Evolutionary conservation across 1,140 invertebrate species (phyloP).

Genomic region (Dendroctonus ponderosae): DNA sequence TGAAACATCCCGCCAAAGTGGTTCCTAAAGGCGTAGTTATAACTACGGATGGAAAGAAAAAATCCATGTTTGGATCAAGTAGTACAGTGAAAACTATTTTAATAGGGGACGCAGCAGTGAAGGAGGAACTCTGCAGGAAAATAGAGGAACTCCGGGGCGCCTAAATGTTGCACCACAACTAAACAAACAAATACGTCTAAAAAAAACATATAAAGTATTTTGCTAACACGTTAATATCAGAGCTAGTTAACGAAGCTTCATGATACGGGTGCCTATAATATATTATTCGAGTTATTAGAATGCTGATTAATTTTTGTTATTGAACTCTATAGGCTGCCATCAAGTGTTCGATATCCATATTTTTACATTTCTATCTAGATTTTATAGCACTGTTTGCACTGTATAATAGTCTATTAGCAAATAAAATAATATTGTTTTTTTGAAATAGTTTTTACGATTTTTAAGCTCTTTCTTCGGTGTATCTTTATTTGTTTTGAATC

Average conservation of each 20-base stretch:
- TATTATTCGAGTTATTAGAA: not conserved
- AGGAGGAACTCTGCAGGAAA: slow-evolving; percentile 41
- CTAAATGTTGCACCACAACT: not conserved
- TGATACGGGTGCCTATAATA: not conserved
- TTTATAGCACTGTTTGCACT: too few relatives aligned
- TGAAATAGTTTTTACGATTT: too few relatives aligned
- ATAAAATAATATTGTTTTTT: too few relatives aligned
- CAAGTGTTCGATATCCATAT: not conserved
- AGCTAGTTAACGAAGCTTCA: not conserved
- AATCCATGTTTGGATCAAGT: slow-evolving; percentile 55
- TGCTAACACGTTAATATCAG: slow-evolving; percentile 2
- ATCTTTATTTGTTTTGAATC: too few relatives aligned
- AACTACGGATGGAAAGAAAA: slow-evolving; percentile 53
- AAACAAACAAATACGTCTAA: too few relatives aligned
- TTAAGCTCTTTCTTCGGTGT: too few relatives aligned
- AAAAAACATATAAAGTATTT: too few relatives aligned
- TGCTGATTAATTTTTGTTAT: not conserved
- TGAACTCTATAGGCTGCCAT: not conserved
- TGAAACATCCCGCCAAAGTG: slow-evolving; percentile 54
- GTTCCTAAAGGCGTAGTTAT: slow-evolving; percentile 59
- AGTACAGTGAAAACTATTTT: slow-evolving; percentile 56
- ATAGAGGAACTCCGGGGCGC: slow-evolving; percentile 40
- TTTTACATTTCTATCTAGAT: too few relatives aligned
- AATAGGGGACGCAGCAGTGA: slow-evolving; percentile 48
- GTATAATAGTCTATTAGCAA: too few relatives aligned